Conservation (phyloP, 2,797 vertebrate genomes). For the Microctenopoma steveboyesi region DNA sequence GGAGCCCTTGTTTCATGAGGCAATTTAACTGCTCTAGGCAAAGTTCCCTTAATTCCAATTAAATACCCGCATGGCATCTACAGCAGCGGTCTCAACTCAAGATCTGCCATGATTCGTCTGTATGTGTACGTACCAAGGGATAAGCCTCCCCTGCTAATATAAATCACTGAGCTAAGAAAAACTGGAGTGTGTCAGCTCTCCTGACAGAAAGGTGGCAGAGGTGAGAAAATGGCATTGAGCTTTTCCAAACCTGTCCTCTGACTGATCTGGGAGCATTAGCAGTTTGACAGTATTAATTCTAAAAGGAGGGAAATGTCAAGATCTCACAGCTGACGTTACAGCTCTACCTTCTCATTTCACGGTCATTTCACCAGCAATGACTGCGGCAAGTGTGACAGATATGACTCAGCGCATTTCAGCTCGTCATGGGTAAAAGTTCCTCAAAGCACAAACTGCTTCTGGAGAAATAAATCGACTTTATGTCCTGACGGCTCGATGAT, state of each 20-base stretch:
- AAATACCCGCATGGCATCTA: constrained; percentile 10
- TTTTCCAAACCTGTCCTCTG: constrained; percentile 13
- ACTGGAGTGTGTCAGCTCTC: constrained; percentile 2
- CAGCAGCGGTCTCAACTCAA: not conserved
- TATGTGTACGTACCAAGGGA: not conserved
- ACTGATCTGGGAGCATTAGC: constrained; percentile 23
- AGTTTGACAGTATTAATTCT: constrained; percentile 19
- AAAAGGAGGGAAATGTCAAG: constrained; percentile 41
- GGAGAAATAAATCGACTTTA: constrained; percentile 2
- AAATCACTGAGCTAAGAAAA: not conserved
- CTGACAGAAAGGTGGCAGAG: constrained; percentile 1
- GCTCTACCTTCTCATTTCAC: constrained; percentile 37
- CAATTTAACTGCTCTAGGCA: constrained; percentile 15
- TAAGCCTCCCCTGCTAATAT: not conserved
- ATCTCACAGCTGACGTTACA: constrained; percentile 26
- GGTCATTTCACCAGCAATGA: constrained; percentile 12
- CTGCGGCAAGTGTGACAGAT: constrained; percentile 18
- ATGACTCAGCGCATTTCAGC: constrained; percentile 22
- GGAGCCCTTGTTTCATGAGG: constrained; percentile 12
- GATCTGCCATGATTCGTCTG: not conserved
- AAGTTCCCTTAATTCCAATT: constrained; percentile 22
- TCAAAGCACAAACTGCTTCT: constrained; percentile 11
- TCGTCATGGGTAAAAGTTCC: constrained; percentile 1
- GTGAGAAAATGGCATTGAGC: not conserved
- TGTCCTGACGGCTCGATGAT: constrained; percentile 13